Percentiles rank a stretch among this genome's conserved stretches.
Conservation (phyloP, 2,888 invertebrate species). For the Melieria crassipennis region DNA sequence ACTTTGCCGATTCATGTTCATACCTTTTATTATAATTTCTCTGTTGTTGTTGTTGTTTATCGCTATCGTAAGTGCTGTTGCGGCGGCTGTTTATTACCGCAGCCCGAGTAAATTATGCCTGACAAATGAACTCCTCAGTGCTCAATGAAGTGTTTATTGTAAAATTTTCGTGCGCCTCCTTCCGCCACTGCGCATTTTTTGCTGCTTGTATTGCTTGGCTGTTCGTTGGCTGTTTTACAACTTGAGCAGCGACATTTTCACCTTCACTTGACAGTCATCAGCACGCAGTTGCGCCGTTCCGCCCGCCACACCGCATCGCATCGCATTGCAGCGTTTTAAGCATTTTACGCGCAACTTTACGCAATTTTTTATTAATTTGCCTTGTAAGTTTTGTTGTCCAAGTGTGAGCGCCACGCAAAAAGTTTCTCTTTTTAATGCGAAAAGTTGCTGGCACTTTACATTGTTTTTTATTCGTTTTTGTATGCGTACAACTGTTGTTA, state of each 20-base stretch:
- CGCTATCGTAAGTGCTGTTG: not conserved
- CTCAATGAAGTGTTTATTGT: slow-evolving; percentile 58
- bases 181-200: not conserved
- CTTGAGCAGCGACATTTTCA: not conserved
- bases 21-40: slow-evolving; percentile 1
- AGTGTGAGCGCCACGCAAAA: slow-evolving; percentile 24
- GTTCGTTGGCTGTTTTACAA: not conserved
- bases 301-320: not conserved
- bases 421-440: slow-evolving; percentile 47
- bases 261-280: not conserved
- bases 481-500: slow-evolving; percentile 2
- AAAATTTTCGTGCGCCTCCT: not conserved
- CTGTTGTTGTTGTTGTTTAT: not conserved
- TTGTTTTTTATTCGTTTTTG: slow-evolving; percentile 19
- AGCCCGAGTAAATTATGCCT: slow-evolving; percentile 33
- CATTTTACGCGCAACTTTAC: slow-evolving; percentile 46
- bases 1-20: not conserved
- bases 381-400: slow-evolving; percentile 47
- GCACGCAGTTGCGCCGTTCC: not conserved
- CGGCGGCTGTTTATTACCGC: no score
- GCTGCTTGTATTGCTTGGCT: not conserved
- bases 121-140: slow-evolving; percentile 57
- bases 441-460: slow-evolving; percentile 49
- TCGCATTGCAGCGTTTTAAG: slow-evolving; percentile 3
- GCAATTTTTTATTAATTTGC: slow-evolving; percentile 59